Conservation (phyloP, 2,888 invertebrate genomes). For the Polydesmus complanatus region DNA sequence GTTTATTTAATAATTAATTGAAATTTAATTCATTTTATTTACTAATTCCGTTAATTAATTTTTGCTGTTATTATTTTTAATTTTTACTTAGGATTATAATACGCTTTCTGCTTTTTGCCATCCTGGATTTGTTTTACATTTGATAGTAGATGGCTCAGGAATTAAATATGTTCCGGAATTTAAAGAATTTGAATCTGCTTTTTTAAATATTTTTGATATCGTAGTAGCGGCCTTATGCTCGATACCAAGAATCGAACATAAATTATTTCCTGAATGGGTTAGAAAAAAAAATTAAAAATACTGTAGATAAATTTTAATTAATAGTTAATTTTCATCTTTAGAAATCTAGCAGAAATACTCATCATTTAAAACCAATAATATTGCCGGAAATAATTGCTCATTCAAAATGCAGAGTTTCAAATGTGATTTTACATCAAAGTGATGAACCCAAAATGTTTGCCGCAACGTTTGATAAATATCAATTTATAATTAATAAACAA, state of each 20-base stretch:
- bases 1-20: too few relatives aligned
- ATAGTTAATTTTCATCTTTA: constrained; percentile 3
- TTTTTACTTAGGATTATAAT: neutral
- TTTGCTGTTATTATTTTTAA: neutral
- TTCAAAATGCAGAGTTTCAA: constrained; percentile 46
- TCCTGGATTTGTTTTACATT: constrained; percentile 31
- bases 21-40: constrained; percentile 18
- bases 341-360: constrained; percentile 23
- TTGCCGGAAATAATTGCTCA: constrained; percentile 50
- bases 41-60: neutral
- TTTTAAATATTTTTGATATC: constrained; percentile 56
- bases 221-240: constrained; percentile 56
- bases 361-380: constrained; percentile 51
- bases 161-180: constrained; percentile 41
- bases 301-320: neutral
- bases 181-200: constrained; percentile 53
- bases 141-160: constrained; percentile 31
- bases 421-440: constrained; percentile 31
- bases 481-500: constrained; percentile 32
- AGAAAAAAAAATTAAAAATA: constrained; percentile 25
- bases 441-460: constrained; percentile 25
- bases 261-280: constrained; percentile 52
- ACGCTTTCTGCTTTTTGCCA: constrained; percentile 23
- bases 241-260: constrained; percentile 64
- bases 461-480: constrained; percentile 16